Conservation (phyloP, 2,888 invertebrate species). For the Mechanitis messenoides region DNA sequence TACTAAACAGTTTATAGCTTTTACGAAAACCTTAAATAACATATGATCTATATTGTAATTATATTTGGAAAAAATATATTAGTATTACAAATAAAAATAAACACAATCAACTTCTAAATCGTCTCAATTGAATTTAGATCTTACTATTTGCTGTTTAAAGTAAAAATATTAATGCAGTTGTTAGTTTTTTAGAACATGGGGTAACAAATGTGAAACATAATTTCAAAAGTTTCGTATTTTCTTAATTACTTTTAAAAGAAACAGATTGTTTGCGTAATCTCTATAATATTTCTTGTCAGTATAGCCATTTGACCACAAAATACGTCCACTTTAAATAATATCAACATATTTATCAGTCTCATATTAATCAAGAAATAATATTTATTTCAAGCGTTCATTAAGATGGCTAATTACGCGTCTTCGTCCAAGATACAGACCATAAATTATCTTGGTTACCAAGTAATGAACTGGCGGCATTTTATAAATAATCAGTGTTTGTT, state of each 20-base stretch:
- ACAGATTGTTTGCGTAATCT: background rate
- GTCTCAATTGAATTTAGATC: too few species aligned
- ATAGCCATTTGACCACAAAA: conserved; percentile 26
- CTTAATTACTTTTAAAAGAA: background rate
- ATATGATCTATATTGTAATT: too few species aligned
- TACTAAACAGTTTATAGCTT: too few species aligned
- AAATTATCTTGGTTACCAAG: conserved; percentile 59
- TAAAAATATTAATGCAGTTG: too few species aligned
- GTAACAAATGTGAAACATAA: too few species aligned
- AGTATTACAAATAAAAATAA: too few species aligned
- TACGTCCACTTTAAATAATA: conserved; percentile 45
- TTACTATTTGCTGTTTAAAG: too few species aligned
- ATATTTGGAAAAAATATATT: too few species aligned
- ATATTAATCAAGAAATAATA: conserved; percentile 71
- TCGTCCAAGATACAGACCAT: conserved; percentile 60
- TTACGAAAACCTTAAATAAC: too few species aligned
- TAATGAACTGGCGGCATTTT: conserved; percentile 26
- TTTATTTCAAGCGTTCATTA: conserved; percentile 74
- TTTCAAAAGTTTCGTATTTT: background rate
- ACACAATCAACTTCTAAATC: too few species aligned
- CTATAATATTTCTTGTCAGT: conserved; percentile 5
- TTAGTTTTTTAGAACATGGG: too few species aligned
- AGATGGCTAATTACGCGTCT: conserved; percentile 71
- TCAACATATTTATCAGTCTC: conserved; percentile 59
- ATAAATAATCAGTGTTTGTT: background rate